These are phyloP conservation scores for Drosophila mulleri DNA, from an alignment of 2,888 invertebrate genomes.

Conservation along the genomic window DNA sequence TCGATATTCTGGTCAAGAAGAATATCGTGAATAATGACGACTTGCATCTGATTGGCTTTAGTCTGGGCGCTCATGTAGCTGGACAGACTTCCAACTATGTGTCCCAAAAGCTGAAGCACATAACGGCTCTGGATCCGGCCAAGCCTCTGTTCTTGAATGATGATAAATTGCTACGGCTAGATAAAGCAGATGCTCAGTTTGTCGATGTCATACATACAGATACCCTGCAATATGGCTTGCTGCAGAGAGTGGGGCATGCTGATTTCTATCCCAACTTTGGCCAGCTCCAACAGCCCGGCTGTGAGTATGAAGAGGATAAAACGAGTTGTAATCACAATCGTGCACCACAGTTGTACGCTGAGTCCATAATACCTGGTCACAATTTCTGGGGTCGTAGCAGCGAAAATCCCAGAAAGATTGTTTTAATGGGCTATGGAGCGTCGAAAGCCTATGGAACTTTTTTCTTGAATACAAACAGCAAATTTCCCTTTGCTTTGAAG, in stretches of 20 bases:
- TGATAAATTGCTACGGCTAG: conserved; percentile 85
- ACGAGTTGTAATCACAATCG: conserved; percentile 87
- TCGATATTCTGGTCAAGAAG: conserved; percentile 86
- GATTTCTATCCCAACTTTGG: conserved; percentile 88
- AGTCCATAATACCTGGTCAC: conserved; percentile 85
- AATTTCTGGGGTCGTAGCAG: conserved; percentile 86
- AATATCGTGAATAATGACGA: conserved; percentile 83
- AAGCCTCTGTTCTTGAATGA: conserved; percentile 87
- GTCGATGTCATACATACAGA: conserved; percentile 89
- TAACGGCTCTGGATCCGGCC: conserved; percentile 88
- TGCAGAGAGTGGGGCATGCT: conserved; percentile 86
- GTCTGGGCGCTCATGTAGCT: conserved; percentile 87
- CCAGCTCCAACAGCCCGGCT: conserved; percentile 85
- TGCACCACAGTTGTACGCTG: conserved; percentile 86
- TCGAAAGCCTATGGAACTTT: conserved; percentile 84
- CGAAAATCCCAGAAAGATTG: conserved; percentile 82
- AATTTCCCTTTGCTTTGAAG: conserved; percentile 55
- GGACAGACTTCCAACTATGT: conserved; percentile 86
- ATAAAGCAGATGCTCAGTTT: conserved; percentile 86
- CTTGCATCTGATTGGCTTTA: conserved; percentile 88
- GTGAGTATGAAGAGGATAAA: rapidly evolving
- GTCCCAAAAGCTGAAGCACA: conserved; percentile 85
- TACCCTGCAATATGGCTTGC: conserved; percentile 86
- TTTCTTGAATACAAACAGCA: conserved; percentile 82
- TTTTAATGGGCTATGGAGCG: conserved; percentile 86